Evolutionary conservation across 2,797 vertebrate genomes (phyloP), one percentile per base, ranked within the genome.

Genomic region (Sebastes taczanowskii): DNA sequence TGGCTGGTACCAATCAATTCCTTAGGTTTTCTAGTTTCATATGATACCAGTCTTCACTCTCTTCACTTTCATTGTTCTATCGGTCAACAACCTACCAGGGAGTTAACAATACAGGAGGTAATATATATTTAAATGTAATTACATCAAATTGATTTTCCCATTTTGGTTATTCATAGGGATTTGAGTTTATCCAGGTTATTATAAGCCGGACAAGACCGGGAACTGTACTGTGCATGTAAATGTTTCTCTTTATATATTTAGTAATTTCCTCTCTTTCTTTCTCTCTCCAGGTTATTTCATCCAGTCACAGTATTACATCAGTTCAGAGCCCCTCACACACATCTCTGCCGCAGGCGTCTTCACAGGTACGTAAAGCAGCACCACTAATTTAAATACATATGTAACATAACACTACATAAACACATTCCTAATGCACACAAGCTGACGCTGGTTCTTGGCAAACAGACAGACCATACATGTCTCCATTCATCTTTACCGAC

Each of bases 361-460:
- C 96, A 90, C 97, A 98, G 97, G 98, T 98, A 96, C 11, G 23
- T 46, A 5, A 72, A 29, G 55, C 11, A 38, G 22, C 34, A 35
- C 35, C 22, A n/a, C 55, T n/a, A n/a, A 55, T 18, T 71, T 20
- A 34, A 63, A 5, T 49, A 52, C 9, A 61, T n/a, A 56, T 38
- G 6, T 3, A 53, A 32, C 6, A 67, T 25, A 69, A 9, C 8
- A 64, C 63, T 59, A 56, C 22, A 52, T 69, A 46, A 71, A 67
- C 16, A 67, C 35, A 59, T 70, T 61, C 20, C 5, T 30, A 53
- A 35, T 74, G 22, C 23, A 49, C 22, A n/a, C 27, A 70, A 58
- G 10, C 52, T 46, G 10, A 34, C 20, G 46, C 25, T 32, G 3
- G 27, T 14, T 56, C 32, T 58, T 46, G 11, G 23, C 14, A 64